Base-by-base conservation (phyloP, 2,888 invertebrate species). In the Petrolisthes manimaculis region DNA sequence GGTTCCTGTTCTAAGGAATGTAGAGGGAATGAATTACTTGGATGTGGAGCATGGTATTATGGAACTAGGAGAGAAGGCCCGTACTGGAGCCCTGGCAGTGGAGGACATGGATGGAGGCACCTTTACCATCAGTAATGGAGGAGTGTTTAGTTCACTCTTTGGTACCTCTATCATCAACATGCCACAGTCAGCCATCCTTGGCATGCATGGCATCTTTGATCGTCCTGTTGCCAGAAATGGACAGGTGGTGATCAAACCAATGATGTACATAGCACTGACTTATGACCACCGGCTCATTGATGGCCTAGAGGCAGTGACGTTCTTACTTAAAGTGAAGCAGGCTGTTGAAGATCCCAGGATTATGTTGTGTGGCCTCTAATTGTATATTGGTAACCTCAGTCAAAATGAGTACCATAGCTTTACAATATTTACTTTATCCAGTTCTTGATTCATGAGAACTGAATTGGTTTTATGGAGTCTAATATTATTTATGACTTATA, bases 31-130 rank as follows among this genome's bases (percentile, higher is more conserved):
- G 97, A 97, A 97, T 92, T 99, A 96, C 93, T 97, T 98, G 0
- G 98, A 99, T 92, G 98, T 99, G 92, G 99, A 99, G 94, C 95
- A 96, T 92, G 96, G 96, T 3, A 95, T 99, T 90, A 96, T 95
- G 87, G 97, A 95, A 0, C 93, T 99, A 84, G 98, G 98, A 6
- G 98, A 97, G 91, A 99, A 99, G 93, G 99, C 99, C 0, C 91
- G 92, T 91, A 95, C 95, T 91, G 97, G 97, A 89, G 94, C 95
- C 92, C 94, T 99, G 92, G 97, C 99, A 1, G 96, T 99, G 82
- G 99, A 99, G 94, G 99, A 99, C 93, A 99, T 99, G 99, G 99
- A 99, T 92, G 99, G 99, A 51, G 99, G 99, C 56, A 99, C 99
- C 4, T 99, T 99, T 93, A 99, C 99, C 54, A 98, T 99, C 92